Conservation (phyloP, 2,797 vertebrate genomes). For the Tenualosa thibaudeaui region DNA sequence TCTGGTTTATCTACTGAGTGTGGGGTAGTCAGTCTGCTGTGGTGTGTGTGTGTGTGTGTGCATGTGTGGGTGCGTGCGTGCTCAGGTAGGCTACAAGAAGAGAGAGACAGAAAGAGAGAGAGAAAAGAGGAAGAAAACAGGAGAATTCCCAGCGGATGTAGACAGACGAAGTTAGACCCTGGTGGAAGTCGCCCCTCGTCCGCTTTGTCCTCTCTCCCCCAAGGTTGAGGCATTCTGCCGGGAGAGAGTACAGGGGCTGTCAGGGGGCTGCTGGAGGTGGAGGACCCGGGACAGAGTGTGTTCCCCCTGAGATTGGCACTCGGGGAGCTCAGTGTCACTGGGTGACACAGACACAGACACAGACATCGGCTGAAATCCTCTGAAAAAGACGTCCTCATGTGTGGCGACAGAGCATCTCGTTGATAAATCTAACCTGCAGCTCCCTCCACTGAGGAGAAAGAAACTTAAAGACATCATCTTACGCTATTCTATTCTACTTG, state of each 20-base stretch:
- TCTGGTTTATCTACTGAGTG: not conserved
- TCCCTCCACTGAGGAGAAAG: not conserved
- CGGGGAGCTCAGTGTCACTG: not conserved
- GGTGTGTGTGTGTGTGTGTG: not conserved
- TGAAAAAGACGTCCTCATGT: not conserved
- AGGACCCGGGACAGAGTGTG: not conserved
- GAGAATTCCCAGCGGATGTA: not conserved
- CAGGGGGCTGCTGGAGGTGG: not conserved
- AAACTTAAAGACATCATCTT: not conserved
- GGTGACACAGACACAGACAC: not conserved
- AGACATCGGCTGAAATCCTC: not conserved
- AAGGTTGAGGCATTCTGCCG: not conserved
- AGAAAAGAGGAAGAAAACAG: not conserved
- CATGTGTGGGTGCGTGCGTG: not conserved
- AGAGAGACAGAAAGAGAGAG: not conserved
- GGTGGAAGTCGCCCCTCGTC: not conserved
- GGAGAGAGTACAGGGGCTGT: not conserved
- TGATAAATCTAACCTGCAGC: not conserved
- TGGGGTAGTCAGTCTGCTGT: not conserved
- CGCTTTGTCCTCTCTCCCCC: not conserved
- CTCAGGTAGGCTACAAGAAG: not conserved
- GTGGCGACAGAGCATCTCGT: not conserved
- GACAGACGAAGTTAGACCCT: not conserved
- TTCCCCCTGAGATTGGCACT: not conserved
- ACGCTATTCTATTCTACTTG: not conserved